Evolutionary conservation across 23 tunicate species (phyloP), one percentile per base, ranked within the genome.

Genomic region (Styela plicata): DNA sequence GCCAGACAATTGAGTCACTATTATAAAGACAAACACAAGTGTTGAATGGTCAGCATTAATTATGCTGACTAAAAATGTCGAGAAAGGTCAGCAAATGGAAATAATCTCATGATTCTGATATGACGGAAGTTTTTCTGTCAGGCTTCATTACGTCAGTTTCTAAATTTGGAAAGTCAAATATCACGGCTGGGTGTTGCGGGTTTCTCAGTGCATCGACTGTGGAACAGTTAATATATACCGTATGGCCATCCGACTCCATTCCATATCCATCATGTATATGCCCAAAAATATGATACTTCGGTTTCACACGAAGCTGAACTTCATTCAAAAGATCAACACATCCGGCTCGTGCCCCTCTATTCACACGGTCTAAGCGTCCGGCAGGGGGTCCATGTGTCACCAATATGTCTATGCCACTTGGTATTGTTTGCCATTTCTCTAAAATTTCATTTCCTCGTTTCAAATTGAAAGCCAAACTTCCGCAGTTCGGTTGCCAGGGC

Each of bases 351-450:
- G 78, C 62, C 24, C 80, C 83, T 27, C 74, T 28, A 30, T 36
- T 80, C 19, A 63, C 74, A 7, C 1, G 74, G 30, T 37, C 76
- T 13, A 52, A 73, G 23, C 65, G 35, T 82, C 96, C 97, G 33
- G 97, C 97, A 17, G 97, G 97, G 27, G 90, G 90, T 0, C 87
- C 82, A 63, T 91, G 97, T 31, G 97, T 91, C 87, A 91, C 69
- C 52, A 91, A 63, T 32, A 91, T 86, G 70, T 91, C 90, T 0
- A 91, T 83, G 7, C 90, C 90, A 1, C 80, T 85, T 19, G 97
- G 97, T 2, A 91, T 91, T 78, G 78, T 83, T 85, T 91, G 83
- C 97, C 97, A 91, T 36, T 86, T 82, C n/a, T 86, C 87, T 2
- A 91, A 63, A 36, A 91, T 74, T 31, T 74, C 70, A 26, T 78